Evolutionary conservation across 2,797 vertebrate genomes (phyloP), one percentile per base, ranked within the genome.

Genomic region (Leptatherina wallacei): DNA sequence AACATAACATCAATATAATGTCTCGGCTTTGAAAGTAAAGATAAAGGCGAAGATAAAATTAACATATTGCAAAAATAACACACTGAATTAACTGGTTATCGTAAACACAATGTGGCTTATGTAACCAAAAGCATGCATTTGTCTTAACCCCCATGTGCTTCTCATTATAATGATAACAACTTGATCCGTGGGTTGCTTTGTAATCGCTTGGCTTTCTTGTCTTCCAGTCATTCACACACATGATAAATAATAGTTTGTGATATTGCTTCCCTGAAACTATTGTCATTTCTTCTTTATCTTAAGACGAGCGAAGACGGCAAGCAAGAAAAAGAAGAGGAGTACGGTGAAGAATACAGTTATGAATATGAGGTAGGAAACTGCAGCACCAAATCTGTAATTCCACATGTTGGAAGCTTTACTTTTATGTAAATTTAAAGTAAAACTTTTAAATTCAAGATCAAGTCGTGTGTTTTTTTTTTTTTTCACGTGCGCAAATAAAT

Each of bases 361-460:
- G 91, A 94, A 49, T 92, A 93, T 6, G 91, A 94, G 93, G 95
- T 95, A 84, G 87, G 88, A 74, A 76, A 67, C 67, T 5, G 38
- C 56, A 30, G 66, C 29, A 9, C 2, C 18, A 51, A 66, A 64
- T 87, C 64, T 82, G 66, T 80, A 80, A 82, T 78, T 68, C 22
- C 33, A 3, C 36, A 67, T 18, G 73, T 68, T 67, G 70, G 75
- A 62, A 85, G 61, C 60, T 73, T 83, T 12, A 29, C 29, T 63
- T 78, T 76, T 29, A 69, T 65, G 56, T 52, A 74, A 27, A 27
- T 32, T 32, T 32, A 4, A 32, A 32, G 30, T 32, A 32, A 32
- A 32, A 2, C 76, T 86, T 85, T 85, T 85, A 85, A 72, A 79
- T 38, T 77, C 58, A 35, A 76, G 44, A 78, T 86, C 62, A 56